Evolutionary conservation across 2,797 vertebrate species (phyloP).

Genomic region (Huso huso): DNA sequence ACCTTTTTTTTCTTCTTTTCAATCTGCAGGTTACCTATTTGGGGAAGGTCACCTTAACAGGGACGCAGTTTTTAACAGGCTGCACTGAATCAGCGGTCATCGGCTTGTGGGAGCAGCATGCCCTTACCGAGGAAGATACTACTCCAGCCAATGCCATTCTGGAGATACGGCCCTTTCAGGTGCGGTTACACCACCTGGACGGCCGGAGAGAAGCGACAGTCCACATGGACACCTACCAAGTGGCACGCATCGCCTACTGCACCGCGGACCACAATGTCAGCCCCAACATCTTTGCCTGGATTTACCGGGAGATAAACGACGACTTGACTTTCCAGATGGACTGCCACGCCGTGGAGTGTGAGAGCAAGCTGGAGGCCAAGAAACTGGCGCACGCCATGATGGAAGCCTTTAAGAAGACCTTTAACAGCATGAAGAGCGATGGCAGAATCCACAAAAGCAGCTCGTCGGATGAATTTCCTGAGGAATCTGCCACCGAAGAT

Average conservation of each 20-base stretch:
- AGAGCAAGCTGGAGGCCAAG: constrained; percentile 96
- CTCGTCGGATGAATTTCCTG: constrained; percentile 80
- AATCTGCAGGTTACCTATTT: constrained; percentile 82
- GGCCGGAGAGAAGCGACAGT: constrained; percentile 77
- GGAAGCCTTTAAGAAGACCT: constrained; percentile 98
- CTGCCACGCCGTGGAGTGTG: constrained; percentile 94
- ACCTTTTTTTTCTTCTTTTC: constrained; percentile 25
- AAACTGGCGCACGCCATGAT: constrained; percentile 98
- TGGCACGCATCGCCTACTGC: constrained; percentile 97
- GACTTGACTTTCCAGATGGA: constrained; percentile 98
- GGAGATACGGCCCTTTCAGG: constrained; percentile 96
- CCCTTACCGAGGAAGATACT: constrained; percentile 62
- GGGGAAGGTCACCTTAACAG: constrained; percentile 86
- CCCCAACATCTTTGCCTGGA: constrained; percentile 94
- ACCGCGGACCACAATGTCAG: constrained; percentile 89
- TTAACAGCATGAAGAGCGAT: constrained; percentile 96
- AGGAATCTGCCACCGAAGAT: constrained; percentile 83
- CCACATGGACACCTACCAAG: constrained; percentile 96
- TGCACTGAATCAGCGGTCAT: constrained; percentile 93
- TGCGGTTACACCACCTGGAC: constrained; percentile 88
- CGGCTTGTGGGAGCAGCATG: constrained; percentile 80
- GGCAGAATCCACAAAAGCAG: constrained; percentile 91
- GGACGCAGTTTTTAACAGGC: constrained; percentile 87
- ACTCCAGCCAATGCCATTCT: constrained; percentile 71
- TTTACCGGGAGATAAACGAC: constrained; percentile 96